These are phyloP conservation scores for Cyphotilapia sp. DNA, from an alignment of 2,113 vertebrate genomes.

Conservation along the genomic window DNA sequence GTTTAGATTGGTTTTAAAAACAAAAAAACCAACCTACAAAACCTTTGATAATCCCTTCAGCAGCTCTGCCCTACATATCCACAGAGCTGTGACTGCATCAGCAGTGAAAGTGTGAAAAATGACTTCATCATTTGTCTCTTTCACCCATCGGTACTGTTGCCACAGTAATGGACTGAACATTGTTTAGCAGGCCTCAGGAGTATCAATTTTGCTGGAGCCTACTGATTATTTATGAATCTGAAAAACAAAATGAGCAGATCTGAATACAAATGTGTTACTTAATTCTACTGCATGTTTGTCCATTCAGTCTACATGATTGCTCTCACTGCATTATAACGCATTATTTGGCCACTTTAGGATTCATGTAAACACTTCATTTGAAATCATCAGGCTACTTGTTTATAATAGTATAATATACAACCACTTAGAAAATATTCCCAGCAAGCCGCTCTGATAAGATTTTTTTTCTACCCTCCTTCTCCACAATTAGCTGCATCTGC, in stretches of 20 bases:
- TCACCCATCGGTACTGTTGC: not conserved
- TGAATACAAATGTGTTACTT: not conserved
- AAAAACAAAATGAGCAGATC: not conserved
- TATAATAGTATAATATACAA: not conserved
- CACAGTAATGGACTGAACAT: not conserved
- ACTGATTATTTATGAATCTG: not conserved
- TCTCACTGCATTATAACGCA: not conserved
- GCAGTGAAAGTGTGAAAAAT: constrained; percentile 23
- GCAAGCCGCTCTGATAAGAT: not conserved
- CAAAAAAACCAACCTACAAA: not conserved
- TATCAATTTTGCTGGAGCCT: not conserved
- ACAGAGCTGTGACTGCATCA: constrained; percentile 32
- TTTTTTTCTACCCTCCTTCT: not conserved
- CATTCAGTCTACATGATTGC: not conserved
- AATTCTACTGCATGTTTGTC: not conserved
- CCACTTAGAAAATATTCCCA: not conserved
- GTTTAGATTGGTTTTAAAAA: not conserved
- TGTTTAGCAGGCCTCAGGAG: not conserved
- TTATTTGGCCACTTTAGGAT: not conserved
- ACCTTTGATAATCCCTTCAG: constrained; percentile 31
- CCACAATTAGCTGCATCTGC: constrained; percentile 26
- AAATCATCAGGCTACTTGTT: not conserved
- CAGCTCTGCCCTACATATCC: constrained; percentile 32
- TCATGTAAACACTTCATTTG: not conserved
- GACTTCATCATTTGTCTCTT: constrained; percentile 15